These are phyloP conservation scores for Scaptomyza graminum DNA, from an alignment of 1,140 invertebrate species.

Conservation along the genomic window DNA sequence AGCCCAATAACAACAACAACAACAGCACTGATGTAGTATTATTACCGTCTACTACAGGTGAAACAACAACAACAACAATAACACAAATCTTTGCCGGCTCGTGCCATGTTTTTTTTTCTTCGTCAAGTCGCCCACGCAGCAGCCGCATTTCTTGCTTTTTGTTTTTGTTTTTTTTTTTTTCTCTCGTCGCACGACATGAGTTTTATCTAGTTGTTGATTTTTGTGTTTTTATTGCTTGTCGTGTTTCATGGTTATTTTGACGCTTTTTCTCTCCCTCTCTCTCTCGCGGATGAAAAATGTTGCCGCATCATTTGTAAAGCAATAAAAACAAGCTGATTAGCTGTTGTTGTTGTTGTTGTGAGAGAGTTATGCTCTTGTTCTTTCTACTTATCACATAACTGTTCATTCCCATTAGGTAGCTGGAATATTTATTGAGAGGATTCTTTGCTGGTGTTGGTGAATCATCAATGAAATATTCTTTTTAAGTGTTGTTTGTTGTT, in stretches of 20 bases:
- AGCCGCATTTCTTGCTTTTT: neutral
- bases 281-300: constrained; percentile 27
- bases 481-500: neutral
- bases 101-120: constrained; percentile 36
- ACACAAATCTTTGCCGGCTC: constrained; percentile 20
- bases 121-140: constrained; percentile 35
- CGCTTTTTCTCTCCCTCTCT: constrained; percentile 9
- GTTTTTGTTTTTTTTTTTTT: constrained; percentile 11
- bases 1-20: constrained; percentile 6
- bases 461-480: constrained; percentile 35
- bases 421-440: constrained; percentile 15
- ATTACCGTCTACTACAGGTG: constrained; percentile 31
- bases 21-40: constrained; percentile 43
- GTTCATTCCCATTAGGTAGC: constrained; percentile 25
- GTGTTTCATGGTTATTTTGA: constrained; percentile 25
- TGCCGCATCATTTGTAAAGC: constrained; percentile 56
- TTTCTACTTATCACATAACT: neutral
- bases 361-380: constrained; percentile 18
- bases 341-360: constrained; percentile 27
- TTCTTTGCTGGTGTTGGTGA: constrained; percentile 31
- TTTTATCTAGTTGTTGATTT: constrained; percentile 68
- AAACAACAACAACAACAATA: constrained; percentile 5
- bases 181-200: constrained; percentile 44
- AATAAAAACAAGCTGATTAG: constrained; percentile 62
- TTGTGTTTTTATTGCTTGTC: constrained; percentile 53